Evolutionary conservation across 2,888 invertebrate genomes (phyloP).

Genomic region (Erebia ligea): DNA sequence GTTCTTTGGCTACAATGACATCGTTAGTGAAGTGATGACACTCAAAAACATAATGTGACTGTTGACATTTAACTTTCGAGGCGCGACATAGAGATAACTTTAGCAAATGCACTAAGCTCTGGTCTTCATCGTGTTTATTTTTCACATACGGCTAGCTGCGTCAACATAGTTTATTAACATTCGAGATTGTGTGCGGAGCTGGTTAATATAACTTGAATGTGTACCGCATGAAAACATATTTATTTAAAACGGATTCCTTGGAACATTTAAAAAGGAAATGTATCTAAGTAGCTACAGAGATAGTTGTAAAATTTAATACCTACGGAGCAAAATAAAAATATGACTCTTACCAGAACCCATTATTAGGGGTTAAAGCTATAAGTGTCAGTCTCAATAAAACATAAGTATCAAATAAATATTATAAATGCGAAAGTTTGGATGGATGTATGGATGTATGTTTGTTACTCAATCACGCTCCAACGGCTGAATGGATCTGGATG

Average conservation of each 20-base stretch:
- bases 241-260: conserved; percentile 33
- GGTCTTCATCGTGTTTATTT: conserved; percentile 64
- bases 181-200: conserved; percentile 55
- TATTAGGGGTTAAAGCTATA: too few relatives aligned
- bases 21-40: conserved; percentile 61
- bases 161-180: conserved; percentile 67
- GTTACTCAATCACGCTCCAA: too few relatives aligned
- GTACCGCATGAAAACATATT: conserved; percentile 43
- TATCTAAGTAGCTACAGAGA: conserved; percentile 14
- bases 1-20: conserved; percentile 44
- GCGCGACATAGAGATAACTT: conserved; percentile 70
- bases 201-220: conserved; percentile 53
- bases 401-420: too few relatives aligned
- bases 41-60: conserved; percentile 64
- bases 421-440: too few relatives aligned
- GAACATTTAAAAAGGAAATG: conserved; percentile 15
- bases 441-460: too few relatives aligned
- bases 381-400: too few relatives aligned
- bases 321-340: neutral
- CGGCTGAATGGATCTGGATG: too few relatives aligned
- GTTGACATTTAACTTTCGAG: conserved; percentile 75
- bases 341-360: too few relatives aligned
- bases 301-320: neutral
- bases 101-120: conserved; percentile 73
- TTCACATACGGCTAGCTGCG: conserved; percentile 68